These are phyloP conservation scores for Dysidea cf. avara DNA, from an alignment of 37 sponge, comb jelly and placozoan genomes.

Conservation along the genomic window DNA sequence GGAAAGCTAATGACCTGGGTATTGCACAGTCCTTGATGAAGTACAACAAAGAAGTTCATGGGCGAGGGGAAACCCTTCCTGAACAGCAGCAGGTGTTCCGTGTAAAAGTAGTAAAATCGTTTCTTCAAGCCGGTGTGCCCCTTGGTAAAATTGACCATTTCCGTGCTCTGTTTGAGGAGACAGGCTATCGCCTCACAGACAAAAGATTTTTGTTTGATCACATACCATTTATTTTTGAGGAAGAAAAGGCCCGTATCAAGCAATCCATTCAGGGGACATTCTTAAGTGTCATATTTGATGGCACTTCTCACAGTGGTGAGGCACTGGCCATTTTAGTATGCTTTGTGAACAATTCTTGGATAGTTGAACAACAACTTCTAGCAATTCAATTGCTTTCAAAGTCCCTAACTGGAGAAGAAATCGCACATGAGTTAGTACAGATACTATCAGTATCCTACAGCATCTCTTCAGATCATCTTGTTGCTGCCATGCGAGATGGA, in stretches of 20 bases:
- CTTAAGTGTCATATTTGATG: conserved; percentile 26
- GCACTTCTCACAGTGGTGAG: conserved; percentile 47
- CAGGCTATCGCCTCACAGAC: conserved; percentile 29
- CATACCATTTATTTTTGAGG: conserved; percentile 35
- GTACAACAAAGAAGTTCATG: conserved; percentile 36
- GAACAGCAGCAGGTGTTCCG: conserved; percentile 46
- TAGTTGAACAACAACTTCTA: no score
- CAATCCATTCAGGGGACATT: neutral
- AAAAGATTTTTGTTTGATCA: conserved; percentile 9
- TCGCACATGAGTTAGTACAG: conserved; percentile 5
- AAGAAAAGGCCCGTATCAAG: conserved; percentile 24
- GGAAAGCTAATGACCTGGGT: conserved; percentile 23
- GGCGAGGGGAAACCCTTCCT: conserved; percentile 42
- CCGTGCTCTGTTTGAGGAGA: conserved; percentile 45
- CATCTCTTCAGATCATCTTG: conserved; percentile 1
- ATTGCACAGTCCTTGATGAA: conserved; percentile 27
- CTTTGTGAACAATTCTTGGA: no score
- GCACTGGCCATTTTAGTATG: conserved; percentile 29
- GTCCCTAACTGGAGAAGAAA: no score
- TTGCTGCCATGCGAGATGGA: conserved; percentile 14
- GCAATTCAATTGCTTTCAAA: no score
- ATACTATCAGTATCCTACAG: conserved; percentile 1
- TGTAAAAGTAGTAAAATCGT: conserved; percentile 44
- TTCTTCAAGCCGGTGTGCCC: conserved; percentile 45
- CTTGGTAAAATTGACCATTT: conserved; percentile 24